Percentiles rank a stretch among this genome's conserved stretches.
These are phyloP conservation scores for Tachina lurida DNA, from an alignment of 2,888 invertebrate genomes.

Conservation along the genomic window DNA sequence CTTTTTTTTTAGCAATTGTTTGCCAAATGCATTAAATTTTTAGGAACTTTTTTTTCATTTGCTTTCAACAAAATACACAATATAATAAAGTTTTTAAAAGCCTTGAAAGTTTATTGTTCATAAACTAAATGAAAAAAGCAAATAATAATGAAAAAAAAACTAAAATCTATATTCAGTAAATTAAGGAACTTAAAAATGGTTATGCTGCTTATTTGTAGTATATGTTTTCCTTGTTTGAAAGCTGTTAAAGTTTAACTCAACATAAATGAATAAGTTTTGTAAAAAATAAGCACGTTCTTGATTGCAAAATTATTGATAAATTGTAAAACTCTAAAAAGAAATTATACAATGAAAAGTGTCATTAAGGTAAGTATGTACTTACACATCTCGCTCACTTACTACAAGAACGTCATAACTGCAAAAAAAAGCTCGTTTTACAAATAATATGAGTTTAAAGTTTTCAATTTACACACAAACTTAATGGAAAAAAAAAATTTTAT, in stretches of 20 bases:
- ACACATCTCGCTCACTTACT: no score
- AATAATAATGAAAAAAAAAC: background rate
- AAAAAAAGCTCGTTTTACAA: no score
- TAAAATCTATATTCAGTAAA: conserved; percentile 17
- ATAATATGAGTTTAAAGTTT: no score
- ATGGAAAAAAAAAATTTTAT: no score
- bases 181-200: conserved; percentile 34
- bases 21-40: conserved; percentile 60
- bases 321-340: background rate
- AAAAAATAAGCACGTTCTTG: conserved; percentile 40
- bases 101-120: conserved; percentile 52
- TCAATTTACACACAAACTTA: no score
- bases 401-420: no score
- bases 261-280: conserved; percentile 1
- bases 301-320: conserved; percentile 14
- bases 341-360: background rate
- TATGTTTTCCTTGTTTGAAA: conserved; percentile 12
- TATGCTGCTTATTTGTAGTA: conserved; percentile 20
- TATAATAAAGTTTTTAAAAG: conserved; percentile 52
- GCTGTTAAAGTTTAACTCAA: background rate
- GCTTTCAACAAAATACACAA: conserved; percentile 27
- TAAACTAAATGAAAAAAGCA: background rate
- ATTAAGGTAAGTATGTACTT: no score
- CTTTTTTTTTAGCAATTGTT: conserved; percentile 13
- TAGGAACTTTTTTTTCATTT: conserved; percentile 46